Evolutionary conservation across 2,797 vertebrate species (phyloP).

Genomic region (Anolis apletophallus): DNA sequence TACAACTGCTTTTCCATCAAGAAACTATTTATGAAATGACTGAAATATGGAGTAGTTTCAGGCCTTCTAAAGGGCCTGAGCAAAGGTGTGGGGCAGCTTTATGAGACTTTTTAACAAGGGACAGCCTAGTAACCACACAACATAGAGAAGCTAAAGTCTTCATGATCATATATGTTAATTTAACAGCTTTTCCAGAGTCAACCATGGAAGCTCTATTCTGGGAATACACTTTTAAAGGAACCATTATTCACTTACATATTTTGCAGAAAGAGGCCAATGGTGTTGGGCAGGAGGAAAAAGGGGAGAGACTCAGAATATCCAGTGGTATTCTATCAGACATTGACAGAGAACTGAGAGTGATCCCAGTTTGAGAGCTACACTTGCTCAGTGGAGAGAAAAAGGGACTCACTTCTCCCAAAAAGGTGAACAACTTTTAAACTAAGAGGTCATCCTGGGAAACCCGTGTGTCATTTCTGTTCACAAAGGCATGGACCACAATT

Average conservation of each 20-base stretch:
- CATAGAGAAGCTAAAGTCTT: conserved; percentile 7
- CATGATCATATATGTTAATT: accelerated
- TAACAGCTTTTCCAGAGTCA: conserved; percentile 16
- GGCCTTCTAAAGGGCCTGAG: neutral
- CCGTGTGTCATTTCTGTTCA: conserved; percentile 43
- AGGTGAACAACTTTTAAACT: conserved; percentile 35
- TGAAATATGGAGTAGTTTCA: conserved; percentile 3
- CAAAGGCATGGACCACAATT: conserved; percentile 18
- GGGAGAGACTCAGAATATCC: neutral
- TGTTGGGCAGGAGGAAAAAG: neutral
- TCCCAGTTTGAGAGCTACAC: neutral
- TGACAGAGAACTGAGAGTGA: neutral
- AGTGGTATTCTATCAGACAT: neutral
- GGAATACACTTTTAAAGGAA: neutral
- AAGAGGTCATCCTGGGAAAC: conserved; percentile 39
- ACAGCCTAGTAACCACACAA: neutral
- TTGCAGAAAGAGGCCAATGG: neutral
- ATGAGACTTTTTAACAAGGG: conserved; percentile 21
- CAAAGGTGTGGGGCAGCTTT: neutral
- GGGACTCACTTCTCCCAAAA: neutral
- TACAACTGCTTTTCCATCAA: neutral
- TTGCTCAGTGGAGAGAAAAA: neutral
- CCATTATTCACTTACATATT: conserved; percentile 2
- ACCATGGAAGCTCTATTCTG: neutral
- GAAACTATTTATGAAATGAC: conserved; percentile 11